These are phyloP conservation scores for Ornithoptera alexandrae DNA, from an alignment of 2,888 invertebrate genomes.

Conservation along the genomic window DNA sequence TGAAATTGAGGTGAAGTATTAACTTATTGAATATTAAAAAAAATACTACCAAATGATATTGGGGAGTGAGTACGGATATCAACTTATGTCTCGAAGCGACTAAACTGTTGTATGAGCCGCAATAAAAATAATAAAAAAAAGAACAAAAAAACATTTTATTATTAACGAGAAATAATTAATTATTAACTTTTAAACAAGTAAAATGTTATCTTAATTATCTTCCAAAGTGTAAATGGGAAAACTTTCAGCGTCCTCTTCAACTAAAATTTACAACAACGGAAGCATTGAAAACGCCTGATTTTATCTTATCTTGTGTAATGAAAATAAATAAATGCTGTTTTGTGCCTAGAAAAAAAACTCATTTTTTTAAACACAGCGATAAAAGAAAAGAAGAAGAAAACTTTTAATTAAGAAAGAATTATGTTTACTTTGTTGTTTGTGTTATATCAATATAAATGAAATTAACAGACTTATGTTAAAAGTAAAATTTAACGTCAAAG, in stretches of 20 bases:
- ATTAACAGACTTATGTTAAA: too few species aligned
- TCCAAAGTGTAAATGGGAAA: slow-evolving; percentile 28
- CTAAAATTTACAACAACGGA: slow-evolving; percentile 12
- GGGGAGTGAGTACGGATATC: too few species aligned
- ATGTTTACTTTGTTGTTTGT: not conserved
- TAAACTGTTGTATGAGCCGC: not conserved
- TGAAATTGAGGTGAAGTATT: too few species aligned
- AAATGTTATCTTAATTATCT: slow-evolving; percentile 27
- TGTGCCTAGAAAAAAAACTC: not conserved
- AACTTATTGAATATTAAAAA: too few species aligned
- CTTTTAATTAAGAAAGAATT: not conserved
- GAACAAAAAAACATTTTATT: not conserved
- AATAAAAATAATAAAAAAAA: not conserved
- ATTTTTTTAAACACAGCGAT: not conserved
- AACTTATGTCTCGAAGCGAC: not conserved
- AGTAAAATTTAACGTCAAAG: too few species aligned
- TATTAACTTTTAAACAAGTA: slow-evolving; percentile 5
- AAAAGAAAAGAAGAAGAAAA: not conserved
- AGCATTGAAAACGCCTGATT: not conserved
- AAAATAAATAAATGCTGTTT: not conserved
- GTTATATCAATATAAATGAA: not conserved
- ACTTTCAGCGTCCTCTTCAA: slow-evolving; percentile 13
- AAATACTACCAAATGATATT: too few species aligned
- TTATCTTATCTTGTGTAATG: slow-evolving; percentile 3
- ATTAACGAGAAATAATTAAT: not conserved